phyloP scores from a whole-genome alignment of 1,140 invertebrate genomes.

The Mesaphorura yosii region DNA sequence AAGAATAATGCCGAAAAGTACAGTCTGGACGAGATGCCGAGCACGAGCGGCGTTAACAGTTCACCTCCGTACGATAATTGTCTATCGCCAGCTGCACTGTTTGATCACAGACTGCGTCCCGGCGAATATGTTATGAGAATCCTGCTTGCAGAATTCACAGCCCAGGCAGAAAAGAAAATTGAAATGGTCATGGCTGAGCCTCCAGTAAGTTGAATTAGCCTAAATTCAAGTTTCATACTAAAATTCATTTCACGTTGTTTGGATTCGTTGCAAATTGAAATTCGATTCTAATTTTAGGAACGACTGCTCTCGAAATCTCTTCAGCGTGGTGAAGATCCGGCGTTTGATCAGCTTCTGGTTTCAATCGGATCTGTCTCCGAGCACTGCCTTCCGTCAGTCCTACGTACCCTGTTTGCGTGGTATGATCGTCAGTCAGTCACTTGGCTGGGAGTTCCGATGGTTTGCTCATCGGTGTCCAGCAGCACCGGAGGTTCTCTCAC shows the following conservation, averaged over 20 bases:
- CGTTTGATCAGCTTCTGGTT: slow-evolving; percentile 88
- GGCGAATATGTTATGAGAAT: slow-evolving; percentile 92
- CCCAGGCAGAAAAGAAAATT: slow-evolving; percentile 87
- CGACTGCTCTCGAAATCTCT: slow-evolving; percentile 82
- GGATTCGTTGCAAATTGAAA: background rate
- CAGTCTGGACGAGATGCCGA: no score
- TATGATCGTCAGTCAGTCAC: slow-evolving; percentile 72
- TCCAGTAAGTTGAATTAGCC: slow-evolving; percentile 44
- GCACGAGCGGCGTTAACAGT: no score
- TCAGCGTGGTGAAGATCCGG: slow-evolving; percentile 84
- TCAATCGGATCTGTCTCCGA: slow-evolving; percentile 89
- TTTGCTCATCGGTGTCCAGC: slow-evolving; percentile 24
- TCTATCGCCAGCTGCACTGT: no score
- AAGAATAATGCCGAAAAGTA: no score
- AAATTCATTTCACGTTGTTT: background rate
- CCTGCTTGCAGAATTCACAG: slow-evolving; percentile 85
- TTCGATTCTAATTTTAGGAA: slow-evolving; percentile 45
- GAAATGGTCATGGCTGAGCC: slow-evolving; percentile 84
- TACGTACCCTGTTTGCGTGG: slow-evolving; percentile 91
- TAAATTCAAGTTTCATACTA: background rate
- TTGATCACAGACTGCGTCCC: slow-evolving; percentile 45
- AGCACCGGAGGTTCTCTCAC: slow-evolving; percentile 23
- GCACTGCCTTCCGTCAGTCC: slow-evolving; percentile 89
- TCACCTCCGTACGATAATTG: no score
- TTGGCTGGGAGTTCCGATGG: slow-evolving; percentile 33